Conservation (phyloP, 2,113 vertebrate genomes). For the Microtus richardsoni region DNA sequence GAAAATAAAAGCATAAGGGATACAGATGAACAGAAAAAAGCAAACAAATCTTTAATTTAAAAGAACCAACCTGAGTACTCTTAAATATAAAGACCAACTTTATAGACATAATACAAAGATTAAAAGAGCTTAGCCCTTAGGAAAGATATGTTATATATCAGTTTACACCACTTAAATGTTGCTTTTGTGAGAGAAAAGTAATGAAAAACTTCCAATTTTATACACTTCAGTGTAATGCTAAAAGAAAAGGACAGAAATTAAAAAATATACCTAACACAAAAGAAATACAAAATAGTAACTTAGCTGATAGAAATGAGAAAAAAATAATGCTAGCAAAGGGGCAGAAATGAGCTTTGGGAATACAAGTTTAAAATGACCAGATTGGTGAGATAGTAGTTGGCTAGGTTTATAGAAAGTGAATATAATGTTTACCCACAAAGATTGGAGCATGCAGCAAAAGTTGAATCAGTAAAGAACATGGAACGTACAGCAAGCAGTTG, state of each 20-base stretch:
- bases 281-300: background rate
- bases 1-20: background rate
- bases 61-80: background rate
- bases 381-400: background rate
- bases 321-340: background rate
- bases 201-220: background rate
- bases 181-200: slow-evolving; percentile 1
- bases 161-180: background rate
- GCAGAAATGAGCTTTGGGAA: background rate
- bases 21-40: background rate
- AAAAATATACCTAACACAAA: background rate
- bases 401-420: background rate
- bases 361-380: background rate
- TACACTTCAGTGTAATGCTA: background rate
- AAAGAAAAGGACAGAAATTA: background rate
- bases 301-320: background rate
- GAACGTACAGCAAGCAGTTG: background rate
- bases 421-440: background rate
- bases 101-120: background rate
- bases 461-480: background rate
- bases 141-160: background rate
- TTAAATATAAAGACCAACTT: background rate
- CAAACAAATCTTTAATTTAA: background rate
- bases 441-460: background rate
- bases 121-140: background rate